These are phyloP conservation scores for Euwallacea similis DNA, from an alignment of 1,140 invertebrate genomes.

Conservation along the genomic window DNA sequence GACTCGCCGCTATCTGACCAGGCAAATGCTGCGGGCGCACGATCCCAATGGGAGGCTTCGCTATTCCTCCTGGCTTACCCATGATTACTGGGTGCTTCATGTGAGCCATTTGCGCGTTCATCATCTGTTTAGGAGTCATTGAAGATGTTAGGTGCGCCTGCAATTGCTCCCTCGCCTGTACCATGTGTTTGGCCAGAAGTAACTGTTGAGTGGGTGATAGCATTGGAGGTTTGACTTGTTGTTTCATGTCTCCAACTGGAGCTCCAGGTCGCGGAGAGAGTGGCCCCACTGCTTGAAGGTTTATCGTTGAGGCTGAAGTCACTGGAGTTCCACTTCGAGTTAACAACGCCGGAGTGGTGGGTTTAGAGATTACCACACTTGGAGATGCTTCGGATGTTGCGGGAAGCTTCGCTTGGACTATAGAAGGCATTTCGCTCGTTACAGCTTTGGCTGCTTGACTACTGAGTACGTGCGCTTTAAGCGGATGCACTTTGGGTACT, in stretches of 20 bases:
- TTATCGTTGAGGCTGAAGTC: constrained; percentile 8
- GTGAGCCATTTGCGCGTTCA: constrained; percentile 44
- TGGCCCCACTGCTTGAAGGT: constrained; percentile 33
- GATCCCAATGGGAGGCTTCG: constrained; percentile 16
- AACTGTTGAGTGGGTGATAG: constrained; percentile 46
- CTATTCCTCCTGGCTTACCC: neutral
- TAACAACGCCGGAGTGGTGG: constrained; percentile 21
- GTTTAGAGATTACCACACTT: constrained; percentile 1
- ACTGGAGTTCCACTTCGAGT: constrained; percentile 19
- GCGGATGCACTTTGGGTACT: constrained; percentile 54
- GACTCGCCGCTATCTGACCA: constrained; percentile 61
- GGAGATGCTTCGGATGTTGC: neutral
- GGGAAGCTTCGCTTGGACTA: constrained; percentile 15
- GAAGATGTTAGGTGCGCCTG: neutral
- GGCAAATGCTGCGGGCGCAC: constrained; percentile 55
- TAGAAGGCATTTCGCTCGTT: constrained; percentile 38
- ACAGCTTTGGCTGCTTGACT: constrained; percentile 50
- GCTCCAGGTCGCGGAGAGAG: constrained; percentile 46
- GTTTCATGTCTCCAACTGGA: constrained; percentile 37
- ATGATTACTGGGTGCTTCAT: constrained; percentile 32
- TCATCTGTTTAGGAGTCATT: constrained; percentile 37
- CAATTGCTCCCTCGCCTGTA: constrained; percentile 42
- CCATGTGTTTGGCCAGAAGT: constrained; percentile 38
- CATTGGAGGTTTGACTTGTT: constrained; percentile 47
- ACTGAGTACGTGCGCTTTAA: constrained; percentile 60